Percentiles rank a stretch among this genome's conserved stretches.
phyloP scores from a whole-genome alignment of 2,113 vertebrate species.

The Galbula dea region DNA sequence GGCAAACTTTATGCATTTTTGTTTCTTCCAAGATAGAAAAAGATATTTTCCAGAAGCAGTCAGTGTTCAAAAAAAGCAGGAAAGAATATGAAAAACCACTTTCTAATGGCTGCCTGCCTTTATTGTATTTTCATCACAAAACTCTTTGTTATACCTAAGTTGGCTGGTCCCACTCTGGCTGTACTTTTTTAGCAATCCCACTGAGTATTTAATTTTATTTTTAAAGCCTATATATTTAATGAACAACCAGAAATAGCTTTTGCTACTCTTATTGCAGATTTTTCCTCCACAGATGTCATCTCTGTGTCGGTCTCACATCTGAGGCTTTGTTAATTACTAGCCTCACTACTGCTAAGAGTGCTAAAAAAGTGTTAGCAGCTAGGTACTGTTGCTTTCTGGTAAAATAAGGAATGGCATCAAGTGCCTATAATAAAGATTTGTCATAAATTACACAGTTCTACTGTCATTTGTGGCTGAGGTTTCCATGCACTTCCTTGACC shows the following conservation, averaged over 20 bases:
- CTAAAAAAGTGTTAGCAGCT: neutral
- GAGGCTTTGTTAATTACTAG: neutral
- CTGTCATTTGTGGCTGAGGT: neutral
- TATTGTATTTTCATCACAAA: neutral
- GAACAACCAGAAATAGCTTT: neutral
- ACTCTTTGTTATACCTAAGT: neutral
- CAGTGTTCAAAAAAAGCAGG: neutral
- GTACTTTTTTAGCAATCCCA: neutral
- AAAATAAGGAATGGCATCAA: neutral
- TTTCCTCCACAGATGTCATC: neutral
- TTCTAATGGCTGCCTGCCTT: neutral
- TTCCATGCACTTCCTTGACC: neutral
- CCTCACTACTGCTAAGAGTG: neutral
- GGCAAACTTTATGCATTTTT: neutral
- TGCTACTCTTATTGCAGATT: neutral
- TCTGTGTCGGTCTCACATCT: neutral
- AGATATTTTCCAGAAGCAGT: constrained; percentile 14
- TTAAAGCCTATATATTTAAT: neutral
- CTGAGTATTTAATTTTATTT: neutral
- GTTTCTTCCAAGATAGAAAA: neutral
- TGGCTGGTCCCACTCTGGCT: neutral
- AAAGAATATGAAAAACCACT: neutral
- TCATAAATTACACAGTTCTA: neutral
- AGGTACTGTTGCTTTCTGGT: neutral
- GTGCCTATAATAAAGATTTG: neutral